Conservation (phyloP, 2,113 vertebrate genomes). For the Python bivittatus region DNA sequence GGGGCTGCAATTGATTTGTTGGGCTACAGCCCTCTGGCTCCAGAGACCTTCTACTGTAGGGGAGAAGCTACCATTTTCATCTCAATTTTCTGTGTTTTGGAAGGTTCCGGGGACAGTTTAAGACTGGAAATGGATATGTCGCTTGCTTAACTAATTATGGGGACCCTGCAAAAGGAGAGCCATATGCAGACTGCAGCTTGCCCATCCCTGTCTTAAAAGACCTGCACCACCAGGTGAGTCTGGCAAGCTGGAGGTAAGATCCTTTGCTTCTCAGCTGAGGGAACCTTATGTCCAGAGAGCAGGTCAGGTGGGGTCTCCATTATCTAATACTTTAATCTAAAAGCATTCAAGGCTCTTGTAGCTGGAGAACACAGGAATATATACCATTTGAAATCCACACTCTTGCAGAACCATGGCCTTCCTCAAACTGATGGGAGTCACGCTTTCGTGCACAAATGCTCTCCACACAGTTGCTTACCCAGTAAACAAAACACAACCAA, state of each 20-base stretch:
- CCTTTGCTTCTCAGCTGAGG: not conserved
- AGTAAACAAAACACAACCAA: constrained; percentile 13
- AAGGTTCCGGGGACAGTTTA: not conserved
- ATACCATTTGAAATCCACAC: not conserved
- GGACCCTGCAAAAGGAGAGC: not conserved
- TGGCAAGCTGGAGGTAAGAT: not conserved
- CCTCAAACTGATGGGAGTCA: not conserved
- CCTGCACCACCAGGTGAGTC: not conserved
- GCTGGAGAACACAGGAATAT: not conserved
- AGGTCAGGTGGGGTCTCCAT: not conserved
- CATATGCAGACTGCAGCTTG: not conserved
- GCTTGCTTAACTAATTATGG: not conserved
- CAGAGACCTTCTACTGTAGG: too few species aligned
- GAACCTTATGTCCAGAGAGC: not conserved
- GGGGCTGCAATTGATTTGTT: not conserved
- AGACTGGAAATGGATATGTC: not conserved
- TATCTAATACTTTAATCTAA: not conserved
- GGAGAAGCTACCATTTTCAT: too few species aligned
- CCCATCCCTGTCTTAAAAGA: not conserved
- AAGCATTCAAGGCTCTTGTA: not conserved
- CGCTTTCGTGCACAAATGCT: not conserved
- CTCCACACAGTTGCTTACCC: not conserved
- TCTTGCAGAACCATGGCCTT: not conserved
- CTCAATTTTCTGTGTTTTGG: not conserved
- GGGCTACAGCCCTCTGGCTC: not conserved